A percentile compares a stretch with the other conserved stretches of the same genome.
phyloP scores from a whole-genome alignment of 2,888 invertebrate genomes.

The Tolmerus cingulatus region DNA sequence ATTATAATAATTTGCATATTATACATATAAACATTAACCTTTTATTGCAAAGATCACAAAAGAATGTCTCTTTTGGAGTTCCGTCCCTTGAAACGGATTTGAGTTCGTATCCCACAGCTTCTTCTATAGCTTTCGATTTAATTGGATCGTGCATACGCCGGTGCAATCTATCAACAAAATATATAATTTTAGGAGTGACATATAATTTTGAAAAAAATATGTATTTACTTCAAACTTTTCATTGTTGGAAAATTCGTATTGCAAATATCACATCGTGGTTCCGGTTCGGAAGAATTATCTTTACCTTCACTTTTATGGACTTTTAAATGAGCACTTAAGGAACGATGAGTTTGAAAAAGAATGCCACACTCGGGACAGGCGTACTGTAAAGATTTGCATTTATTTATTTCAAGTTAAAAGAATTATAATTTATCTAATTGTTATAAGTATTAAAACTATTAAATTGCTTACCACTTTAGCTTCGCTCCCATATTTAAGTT shows the following conservation, averaged over 20 bases:
- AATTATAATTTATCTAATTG: neutral
- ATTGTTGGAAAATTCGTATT: slow-evolving; percentile 73
- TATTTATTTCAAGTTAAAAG: neutral
- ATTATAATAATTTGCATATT: neutral
- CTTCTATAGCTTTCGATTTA: slow-evolving; percentile 64
- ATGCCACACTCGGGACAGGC: slow-evolving; percentile 65
- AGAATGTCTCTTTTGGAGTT: slow-evolving; percentile 60
- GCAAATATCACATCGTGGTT: slow-evolving; percentile 68
- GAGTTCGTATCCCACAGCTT: slow-evolving; percentile 57
- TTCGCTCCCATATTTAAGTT: neutral
- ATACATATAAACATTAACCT: slow-evolving; percentile 53
- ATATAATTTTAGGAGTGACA: slow-evolving; percentile 54
- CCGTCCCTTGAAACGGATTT: slow-evolving; percentile 55
- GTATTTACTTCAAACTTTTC: slow-evolving; percentile 65
- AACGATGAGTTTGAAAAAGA: slow-evolving; percentile 66
- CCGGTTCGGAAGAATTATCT: neutral
- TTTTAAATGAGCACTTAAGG: slow-evolving; percentile 70
- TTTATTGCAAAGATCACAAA: slow-evolving; percentile 67
- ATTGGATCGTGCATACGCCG: slow-evolving; percentile 78
- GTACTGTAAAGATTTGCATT: slow-evolving; percentile 52
- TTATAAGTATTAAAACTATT: neutral
- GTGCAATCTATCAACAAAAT: slow-evolving; percentile 66
- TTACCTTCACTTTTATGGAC: slow-evolving; percentile 63
- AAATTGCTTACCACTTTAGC: neutral
- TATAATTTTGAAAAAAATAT: slow-evolving; percentile 6